Conservation (phyloP, 2,888 invertebrate genomes). For the Dione juno region DNA sequence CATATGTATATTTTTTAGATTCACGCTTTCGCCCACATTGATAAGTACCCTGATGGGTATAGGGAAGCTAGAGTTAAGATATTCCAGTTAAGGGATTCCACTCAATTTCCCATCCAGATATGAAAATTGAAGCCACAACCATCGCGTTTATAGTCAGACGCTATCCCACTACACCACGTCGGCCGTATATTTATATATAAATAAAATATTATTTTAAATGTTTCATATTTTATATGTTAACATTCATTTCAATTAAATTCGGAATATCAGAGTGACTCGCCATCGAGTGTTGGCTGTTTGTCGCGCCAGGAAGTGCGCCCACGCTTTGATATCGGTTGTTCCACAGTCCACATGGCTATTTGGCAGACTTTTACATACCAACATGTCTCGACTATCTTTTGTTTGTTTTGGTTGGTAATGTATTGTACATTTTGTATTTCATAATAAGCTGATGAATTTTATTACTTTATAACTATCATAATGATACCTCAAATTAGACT, state of each 20-base stretch:
- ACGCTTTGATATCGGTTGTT: constrained; percentile 50
- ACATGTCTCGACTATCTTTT: constrained; percentile 36
- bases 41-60: too few species aligned
- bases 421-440: constrained; percentile 33
- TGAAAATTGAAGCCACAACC: too few species aligned
- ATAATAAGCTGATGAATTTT: neutral
- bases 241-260: constrained; percentile 30
- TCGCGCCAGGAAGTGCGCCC: constrained; percentile 61
- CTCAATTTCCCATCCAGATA: too few species aligned
- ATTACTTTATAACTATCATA: constrained; percentile 1
- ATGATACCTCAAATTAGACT: neutral
- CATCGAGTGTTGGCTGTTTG: constrained; percentile 28
- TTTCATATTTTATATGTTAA: neutral
- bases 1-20: too few species aligned
- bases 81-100: too few species aligned
- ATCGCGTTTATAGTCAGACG: too few species aligned
- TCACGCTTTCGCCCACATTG: too few species aligned
- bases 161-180: too few species aligned
- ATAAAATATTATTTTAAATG: neutral
- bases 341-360: constrained; percentile 42
- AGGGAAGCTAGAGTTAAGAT: too few species aligned
- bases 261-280: constrained; percentile 31
- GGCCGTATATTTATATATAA: too few species aligned
- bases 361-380: constrained; percentile 45
- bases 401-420: constrained; percentile 33